Evolutionary conservation across 2,888 invertebrate species (phyloP).

Genomic region (Furcula furcula): DNA sequence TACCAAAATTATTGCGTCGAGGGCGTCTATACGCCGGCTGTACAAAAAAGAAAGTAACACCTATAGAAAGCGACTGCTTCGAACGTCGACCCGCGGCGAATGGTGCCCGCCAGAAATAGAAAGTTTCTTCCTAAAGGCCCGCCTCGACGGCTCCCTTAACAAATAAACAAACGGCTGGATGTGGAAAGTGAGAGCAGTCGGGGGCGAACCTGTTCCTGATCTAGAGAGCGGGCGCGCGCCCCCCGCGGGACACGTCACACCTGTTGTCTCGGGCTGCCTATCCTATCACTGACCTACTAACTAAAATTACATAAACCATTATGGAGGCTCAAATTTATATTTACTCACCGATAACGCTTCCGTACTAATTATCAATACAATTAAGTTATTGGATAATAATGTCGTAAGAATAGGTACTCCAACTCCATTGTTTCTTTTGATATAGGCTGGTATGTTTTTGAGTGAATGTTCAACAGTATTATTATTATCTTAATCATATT

Average conservation of each 20-base stretch:
- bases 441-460: background rate
- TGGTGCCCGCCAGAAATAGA: constrained; percentile 76
- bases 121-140: constrained; percentile 71
- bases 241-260: constrained; percentile 29
- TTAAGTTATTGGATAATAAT: constrained; percentile 40
- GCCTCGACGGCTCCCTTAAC: constrained; percentile 64
- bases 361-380: constrained; percentile 39
- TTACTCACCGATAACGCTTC: constrained; percentile 28
- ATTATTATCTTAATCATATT: constrained; percentile 13
- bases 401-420: constrained; percentile 8
- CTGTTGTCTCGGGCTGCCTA: constrained; percentile 34
- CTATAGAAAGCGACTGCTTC: constrained; percentile 73
- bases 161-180: constrained; percentile 72
- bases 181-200: constrained; percentile 76
- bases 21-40: constrained; percentile 40
- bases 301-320: constrained; percentile 55
- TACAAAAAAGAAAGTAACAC: constrained; percentile 76
- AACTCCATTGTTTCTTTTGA: constrained; percentile 4
- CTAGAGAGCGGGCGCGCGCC: constrained; percentile 22
- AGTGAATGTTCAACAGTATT: no score
- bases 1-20: constrained; percentile 46
- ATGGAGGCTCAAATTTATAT: constrained; percentile 34
- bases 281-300: constrained; percentile 66
- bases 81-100: constrained; percentile 73
- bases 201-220: constrained; percentile 64